Evolutionary conservation across 2,797 vertebrate species (phyloP).

Genomic region (Coracias cyanogaster): DNA sequence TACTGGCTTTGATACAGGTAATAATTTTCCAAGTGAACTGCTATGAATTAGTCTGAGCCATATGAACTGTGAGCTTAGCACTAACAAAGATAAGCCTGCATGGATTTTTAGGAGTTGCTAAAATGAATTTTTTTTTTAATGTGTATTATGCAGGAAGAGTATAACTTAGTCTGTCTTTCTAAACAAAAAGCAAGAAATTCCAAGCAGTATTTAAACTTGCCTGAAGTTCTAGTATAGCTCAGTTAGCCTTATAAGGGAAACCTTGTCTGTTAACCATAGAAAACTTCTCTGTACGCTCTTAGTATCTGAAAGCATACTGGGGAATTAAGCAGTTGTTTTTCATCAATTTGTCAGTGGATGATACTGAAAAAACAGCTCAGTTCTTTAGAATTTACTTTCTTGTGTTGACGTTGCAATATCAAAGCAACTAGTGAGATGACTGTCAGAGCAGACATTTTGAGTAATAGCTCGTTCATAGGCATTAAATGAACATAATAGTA

Average conservation of each 20-base stretch:
- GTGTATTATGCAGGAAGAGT: not conserved
- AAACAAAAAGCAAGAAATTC: not conserved
- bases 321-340: not conserved
- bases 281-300: not conserved
- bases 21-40: not conserved
- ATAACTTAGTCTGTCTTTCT: not conserved
- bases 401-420: not conserved
- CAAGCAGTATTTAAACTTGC: not conserved
- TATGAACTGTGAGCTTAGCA: not conserved
- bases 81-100: not conserved
- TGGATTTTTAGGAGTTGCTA: not conserved
- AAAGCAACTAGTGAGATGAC: conserved; percentile 32
- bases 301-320: not conserved
- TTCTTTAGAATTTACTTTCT: not conserved
- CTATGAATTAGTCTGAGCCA: not conserved
- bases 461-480: not conserved
- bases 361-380: not conserved
- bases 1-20: not conserved
- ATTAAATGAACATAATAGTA: not conserved
- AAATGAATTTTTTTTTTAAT: not conserved
- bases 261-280: not conserved
- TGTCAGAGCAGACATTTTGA: conserved; percentile 37
- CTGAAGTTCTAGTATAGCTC: not conserved
- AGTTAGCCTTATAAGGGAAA: conserved; percentile 23
- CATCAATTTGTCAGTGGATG: not conserved